phyloP scores from a whole-genome alignment of 1,140 invertebrate species.

The Macrobrachium nipponense region DNA sequence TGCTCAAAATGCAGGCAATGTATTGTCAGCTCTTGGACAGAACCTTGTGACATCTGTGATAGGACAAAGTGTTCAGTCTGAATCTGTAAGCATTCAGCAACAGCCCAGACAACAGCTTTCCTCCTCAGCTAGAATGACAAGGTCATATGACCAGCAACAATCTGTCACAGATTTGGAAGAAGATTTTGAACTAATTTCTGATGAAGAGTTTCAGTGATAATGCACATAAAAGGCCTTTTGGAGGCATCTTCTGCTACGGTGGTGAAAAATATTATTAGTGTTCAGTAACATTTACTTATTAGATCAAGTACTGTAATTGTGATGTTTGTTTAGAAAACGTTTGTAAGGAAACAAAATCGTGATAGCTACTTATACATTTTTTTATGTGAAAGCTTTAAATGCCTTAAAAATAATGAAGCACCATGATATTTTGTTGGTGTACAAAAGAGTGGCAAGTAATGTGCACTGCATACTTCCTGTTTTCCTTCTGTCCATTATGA shows the following conservation, averaged over 20 bases:
- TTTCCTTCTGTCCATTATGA: too few species aligned
- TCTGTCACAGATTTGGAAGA: conserved; percentile 44
- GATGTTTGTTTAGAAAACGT: too few species aligned
- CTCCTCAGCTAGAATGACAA: conserved; percentile 48
- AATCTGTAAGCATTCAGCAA: conserved; percentile 17
- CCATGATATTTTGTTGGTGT: too few species aligned
- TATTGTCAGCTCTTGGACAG: conserved; percentile 49
- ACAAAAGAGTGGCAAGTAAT: too few species aligned
- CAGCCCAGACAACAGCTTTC: conserved; percentile 10
- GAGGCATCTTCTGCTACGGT: conserved; percentile 15
- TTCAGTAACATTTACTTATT: conserved; percentile 13
- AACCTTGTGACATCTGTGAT: conserved; percentile 55
- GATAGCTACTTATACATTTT: too few species aligned
- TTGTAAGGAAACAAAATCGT: too few species aligned
- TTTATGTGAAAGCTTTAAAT: too few species aligned
- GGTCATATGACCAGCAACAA: conserved; percentile 42
- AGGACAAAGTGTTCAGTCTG: conserved; percentile 29
- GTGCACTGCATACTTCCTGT: too few species aligned
- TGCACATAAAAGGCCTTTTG: neutral
- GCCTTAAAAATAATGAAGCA: too few species aligned
- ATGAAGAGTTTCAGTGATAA: conserved; percentile 54
- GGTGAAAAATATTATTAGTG: conserved; percentile 22
- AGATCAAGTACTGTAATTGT: too few species aligned
- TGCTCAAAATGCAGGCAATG: conserved; percentile 56
- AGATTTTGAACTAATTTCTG: conserved; percentile 59